Percentiles rank a stretch among this genome's conserved stretches.
Evolutionary conservation across 2,113 vertebrate species (phyloP).

Genomic region (Chrysochloris asiatica): DNA sequence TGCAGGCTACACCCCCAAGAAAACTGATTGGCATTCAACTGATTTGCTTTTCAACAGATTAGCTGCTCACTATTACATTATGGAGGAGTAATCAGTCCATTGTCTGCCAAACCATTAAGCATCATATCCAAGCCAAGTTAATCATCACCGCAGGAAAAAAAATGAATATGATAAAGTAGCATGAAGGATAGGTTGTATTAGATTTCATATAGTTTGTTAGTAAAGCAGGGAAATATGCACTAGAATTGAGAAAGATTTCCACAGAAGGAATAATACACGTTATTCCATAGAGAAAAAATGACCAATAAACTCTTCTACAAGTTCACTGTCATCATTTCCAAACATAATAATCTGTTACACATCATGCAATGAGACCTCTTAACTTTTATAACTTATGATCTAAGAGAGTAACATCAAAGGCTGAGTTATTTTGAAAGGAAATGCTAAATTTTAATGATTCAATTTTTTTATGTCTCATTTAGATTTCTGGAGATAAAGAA

Average conservation of each 20-base stretch:
- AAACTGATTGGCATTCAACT: not conserved
- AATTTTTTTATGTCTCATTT: slow-evolving; percentile 41
- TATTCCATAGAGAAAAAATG: slow-evolving; percentile 38
- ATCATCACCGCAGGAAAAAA: not conserved
- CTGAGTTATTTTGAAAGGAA: slow-evolving; percentile 12
- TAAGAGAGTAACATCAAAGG: slow-evolving; percentile 42
- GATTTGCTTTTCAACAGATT: not conserved
- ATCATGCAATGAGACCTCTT: slow-evolving; percentile 23
- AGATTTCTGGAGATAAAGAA: slow-evolving; percentile 43
- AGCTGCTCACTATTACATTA: not conserved
- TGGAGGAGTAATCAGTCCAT: not conserved
- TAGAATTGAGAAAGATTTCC: slow-evolving; percentile 49
- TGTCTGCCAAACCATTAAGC: not conserved
- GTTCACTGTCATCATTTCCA: slow-evolving; percentile 59
- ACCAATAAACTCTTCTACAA: slow-evolving; percentile 42
- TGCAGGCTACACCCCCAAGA: not conserved
- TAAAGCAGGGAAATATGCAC: slow-evolving; percentile 43
- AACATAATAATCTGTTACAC: slow-evolving; percentile 31
- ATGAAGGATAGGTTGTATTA: slow-evolving; percentile 41
- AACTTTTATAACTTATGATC: slow-evolving; percentile 41
- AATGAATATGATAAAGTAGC: slow-evolving; percentile 27
- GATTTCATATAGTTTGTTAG: slow-evolving; percentile 40
- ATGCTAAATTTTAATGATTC: not conserved
- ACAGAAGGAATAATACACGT: not conserved
- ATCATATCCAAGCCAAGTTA: not conserved